phyloP scores from a whole-genome alignment of 1,140 invertebrate species.

The Dendrolimus punctatus region DNA sequence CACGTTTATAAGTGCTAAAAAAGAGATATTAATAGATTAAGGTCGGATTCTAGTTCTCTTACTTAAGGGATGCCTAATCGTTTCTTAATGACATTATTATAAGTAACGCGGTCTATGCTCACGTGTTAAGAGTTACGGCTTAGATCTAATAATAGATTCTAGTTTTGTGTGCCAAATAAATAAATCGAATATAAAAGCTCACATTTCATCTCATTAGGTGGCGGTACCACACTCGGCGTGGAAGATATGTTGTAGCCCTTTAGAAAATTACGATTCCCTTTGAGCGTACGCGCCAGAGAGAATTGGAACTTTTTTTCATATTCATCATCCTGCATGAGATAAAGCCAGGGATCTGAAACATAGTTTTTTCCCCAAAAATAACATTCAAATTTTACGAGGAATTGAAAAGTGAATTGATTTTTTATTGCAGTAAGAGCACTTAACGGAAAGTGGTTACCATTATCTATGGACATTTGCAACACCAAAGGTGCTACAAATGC shows the following conservation, averaged over 20 bases:
- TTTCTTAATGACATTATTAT: no score
- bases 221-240: slow-evolving; percentile 40
- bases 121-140: no score
- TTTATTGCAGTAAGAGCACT: not conserved
- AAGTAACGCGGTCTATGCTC: no score
- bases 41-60: no score
- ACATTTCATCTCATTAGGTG: slow-evolving; percentile 41
- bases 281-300: slow-evolving; percentile 50
- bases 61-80: no score
- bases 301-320: slow-evolving; percentile 65
- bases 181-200: slow-evolving; percentile 11
- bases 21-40: no score
- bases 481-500: no score
- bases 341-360: slow-evolving; percentile 66
- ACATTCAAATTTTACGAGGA: not conserved
- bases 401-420: not conserved
- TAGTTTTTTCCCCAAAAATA: not conserved
- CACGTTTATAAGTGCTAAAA: no score
- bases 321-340: slow-evolving; percentile 59
- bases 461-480: no score
- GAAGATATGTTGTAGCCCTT: slow-evolving; percentile 39
- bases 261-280: slow-evolving; percentile 34
- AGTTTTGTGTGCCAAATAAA: not conserved
- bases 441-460: not conserved
- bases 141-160: no score